Percentiles rank a stretch among this genome's conserved stretches.
phyloP scores from a whole-genome alignment of 1,140 invertebrate species.

The Eumeta japonica region DNA sequence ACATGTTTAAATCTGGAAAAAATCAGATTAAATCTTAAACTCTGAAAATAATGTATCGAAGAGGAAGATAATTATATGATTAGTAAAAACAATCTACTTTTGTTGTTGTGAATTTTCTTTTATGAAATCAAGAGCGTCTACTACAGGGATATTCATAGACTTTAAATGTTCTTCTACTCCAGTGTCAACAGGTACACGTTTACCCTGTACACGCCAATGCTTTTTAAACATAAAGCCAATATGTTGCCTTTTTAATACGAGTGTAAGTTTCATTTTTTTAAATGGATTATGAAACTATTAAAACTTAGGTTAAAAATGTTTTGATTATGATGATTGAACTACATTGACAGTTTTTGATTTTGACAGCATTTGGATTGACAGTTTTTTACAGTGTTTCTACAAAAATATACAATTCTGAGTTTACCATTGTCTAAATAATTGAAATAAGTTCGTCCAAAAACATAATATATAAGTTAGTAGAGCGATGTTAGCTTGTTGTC shows the following conservation, averaged over 20 bases:
- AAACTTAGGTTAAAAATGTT: too few relatives aligned
- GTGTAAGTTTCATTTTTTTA: constrained; percentile 64
- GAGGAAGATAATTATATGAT: constrained; percentile 9
- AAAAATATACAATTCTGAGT: too few relatives aligned
- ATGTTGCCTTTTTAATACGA: constrained; percentile 63
- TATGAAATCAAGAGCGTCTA: constrained; percentile 58
- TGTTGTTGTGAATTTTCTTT: constrained; percentile 34
- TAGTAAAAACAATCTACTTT: constrained; percentile 20
- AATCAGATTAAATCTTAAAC: constrained; percentile 8
- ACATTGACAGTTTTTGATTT: too few relatives aligned
- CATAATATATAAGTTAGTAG: too few relatives aligned
- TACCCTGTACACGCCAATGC: constrained; percentile 66
- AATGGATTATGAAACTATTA: too few relatives aligned
- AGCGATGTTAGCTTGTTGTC: too few relatives aligned
- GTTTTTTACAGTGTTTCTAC: too few relatives aligned
- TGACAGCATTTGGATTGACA: too few relatives aligned
- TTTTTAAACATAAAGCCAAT: constrained; percentile 67
- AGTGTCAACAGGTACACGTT: constrained; percentile 55
- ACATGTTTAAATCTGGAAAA: constrained; percentile 50
- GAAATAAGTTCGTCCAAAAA: too few relatives aligned
- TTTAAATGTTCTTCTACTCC: constrained; percentile 53
- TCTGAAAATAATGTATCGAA: constrained; percentile 6
- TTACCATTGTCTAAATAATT: too few relatives aligned
- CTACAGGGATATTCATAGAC: constrained; percentile 53
- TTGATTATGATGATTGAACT: too few relatives aligned